phyloP scores from a whole-genome alignment of 35 echinoderm and acorn worm species.

The Holothuria glaberrima region DNA sequence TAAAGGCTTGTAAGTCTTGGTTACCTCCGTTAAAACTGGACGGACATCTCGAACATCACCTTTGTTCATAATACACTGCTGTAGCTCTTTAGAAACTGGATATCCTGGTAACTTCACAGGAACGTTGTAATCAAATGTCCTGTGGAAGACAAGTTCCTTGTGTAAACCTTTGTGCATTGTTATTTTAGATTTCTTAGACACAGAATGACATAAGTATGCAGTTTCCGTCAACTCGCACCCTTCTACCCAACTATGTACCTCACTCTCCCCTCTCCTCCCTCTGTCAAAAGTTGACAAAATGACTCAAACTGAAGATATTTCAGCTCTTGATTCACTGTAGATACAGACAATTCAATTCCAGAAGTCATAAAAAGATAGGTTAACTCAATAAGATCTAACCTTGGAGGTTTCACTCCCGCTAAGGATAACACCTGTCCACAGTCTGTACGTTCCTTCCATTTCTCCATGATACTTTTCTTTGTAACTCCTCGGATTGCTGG shows the following conservation, averaged over 20 bases:
- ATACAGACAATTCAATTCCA: no score
- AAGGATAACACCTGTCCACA: conserved; percentile 1
- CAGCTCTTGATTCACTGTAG: no score
- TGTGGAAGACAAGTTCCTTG: background rate
- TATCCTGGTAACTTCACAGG: conserved; percentile 71
- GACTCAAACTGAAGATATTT: no score
- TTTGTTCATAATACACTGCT: conserved; percentile 57
- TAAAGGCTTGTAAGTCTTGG: background rate
- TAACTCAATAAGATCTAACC: background rate
- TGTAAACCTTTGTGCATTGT: no score
- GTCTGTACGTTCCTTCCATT: background rate
- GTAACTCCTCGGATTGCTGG: background rate
- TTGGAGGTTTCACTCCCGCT: conserved; percentile 4
- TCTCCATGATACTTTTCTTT: background rate
- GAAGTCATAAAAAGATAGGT: no score
- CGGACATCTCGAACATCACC: conserved; percentile 41
- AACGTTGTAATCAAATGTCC: conserved; percentile 50
- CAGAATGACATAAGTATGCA: no score
- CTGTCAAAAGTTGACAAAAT: no score
- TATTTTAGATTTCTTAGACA: no score
- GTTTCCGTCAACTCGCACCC: no score
- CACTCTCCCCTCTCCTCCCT: no score
- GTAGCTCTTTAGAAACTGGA: conserved; percentile 62
- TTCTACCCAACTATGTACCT: no score
- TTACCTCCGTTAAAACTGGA: conserved; percentile 53